Evolutionary conservation across 2,113 vertebrate species (phyloP), one percentile per base, ranked within the genome.

Genomic region (Drymodes brunneopygia): DNA sequence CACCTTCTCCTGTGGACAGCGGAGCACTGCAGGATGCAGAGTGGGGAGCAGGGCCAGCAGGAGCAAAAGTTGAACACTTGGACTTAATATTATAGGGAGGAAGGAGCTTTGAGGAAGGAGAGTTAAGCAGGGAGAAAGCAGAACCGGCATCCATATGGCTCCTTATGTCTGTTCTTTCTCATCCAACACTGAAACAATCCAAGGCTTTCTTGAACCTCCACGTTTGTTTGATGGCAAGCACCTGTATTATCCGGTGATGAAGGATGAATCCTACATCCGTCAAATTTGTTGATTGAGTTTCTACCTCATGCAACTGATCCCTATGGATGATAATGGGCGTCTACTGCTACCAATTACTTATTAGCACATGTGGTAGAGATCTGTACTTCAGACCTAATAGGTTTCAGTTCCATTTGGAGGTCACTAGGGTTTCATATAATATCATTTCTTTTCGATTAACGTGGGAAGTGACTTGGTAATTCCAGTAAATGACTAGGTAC

Each of bases 361-460:
- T 74, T 84, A 95, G 72, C 88, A 71, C 77, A 51, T 31, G 65
- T n/a, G 48, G 53, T 54, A 66, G 44, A 78, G 56, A 56, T 73
- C 47, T 78, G 44, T 67, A 40, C 17, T 79, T 56, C 47, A 40
- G 36, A 72, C 86, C 86, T 94, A 94, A 95, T 92, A 96, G 72
- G 73, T 92, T 95, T 94, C 67, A 81, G 56, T 74, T 89, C 77
- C 91, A 92, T 94, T 95, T 96, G 73, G 65, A 92, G 91, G 91
- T 95, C 88, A 81, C 24, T 74, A 81, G n/a, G 86, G 57, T 84
- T 94, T 84, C 27, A 10, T 86, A 29, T 94, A 94, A 92, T 84
- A n/a, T 25, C 0, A 94, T 96, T 96, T 94, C 22, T 84, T 95
- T 91, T 92, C 10, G 0, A 74, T 77, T 95, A 94, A 84, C 7